Conservation (phyloP, 2,113 vertebrate species). For the Argyrosomus japonicus region DNA sequence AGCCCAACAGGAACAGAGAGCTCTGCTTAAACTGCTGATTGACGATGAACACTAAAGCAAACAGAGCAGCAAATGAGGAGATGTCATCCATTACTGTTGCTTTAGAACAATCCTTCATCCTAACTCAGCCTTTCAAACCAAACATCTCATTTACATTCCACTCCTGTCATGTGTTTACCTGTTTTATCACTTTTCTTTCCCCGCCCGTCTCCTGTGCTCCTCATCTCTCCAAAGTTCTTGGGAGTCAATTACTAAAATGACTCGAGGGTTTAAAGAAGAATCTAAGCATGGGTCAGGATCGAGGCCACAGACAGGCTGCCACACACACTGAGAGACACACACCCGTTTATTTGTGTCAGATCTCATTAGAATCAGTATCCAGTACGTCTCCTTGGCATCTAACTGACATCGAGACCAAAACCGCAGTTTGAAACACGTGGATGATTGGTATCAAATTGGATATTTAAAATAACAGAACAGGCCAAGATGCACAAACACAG, state of each 20-base stretch:
- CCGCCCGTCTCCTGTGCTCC: neutral
- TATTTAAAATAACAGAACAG: neutral
- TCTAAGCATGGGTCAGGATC: conserved; percentile 20
- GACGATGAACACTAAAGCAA: neutral
- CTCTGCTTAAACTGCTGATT: neutral
- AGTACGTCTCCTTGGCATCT: neutral
- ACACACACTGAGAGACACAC: conserved; percentile 2
- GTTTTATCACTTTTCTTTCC: neutral
- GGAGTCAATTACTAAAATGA: neutral
- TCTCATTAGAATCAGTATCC: conserved; percentile 28
- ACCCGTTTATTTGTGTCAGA: conserved; percentile 13
- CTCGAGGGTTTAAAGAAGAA: conserved; percentile 4
- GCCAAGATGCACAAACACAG: too few relatives aligned
- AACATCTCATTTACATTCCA: neutral
- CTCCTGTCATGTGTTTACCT: neutral
- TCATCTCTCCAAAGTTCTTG: neutral
- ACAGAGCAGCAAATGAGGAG: neutral
- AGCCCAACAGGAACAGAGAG: neutral
- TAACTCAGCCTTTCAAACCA: neutral
- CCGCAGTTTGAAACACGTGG: neutral
- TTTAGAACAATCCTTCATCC: neutral
- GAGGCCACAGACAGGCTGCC: neutral
- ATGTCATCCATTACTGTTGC: neutral
- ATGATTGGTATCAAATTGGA: neutral
- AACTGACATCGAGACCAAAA: neutral